phyloP scores from a whole-genome alignment of 2,888 invertebrate genomes.

The Campoletis raptor region DNA sequence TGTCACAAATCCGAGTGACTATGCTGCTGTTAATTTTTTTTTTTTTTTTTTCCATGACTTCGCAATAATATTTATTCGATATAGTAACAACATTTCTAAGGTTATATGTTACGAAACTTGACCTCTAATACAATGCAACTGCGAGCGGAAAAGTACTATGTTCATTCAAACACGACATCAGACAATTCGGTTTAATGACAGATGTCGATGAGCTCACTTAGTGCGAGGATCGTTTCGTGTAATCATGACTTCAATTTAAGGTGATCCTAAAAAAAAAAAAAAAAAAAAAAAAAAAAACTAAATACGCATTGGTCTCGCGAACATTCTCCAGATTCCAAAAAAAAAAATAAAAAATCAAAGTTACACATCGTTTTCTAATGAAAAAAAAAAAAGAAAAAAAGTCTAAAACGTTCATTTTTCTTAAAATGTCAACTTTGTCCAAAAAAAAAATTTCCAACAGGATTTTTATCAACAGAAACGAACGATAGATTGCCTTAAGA shows the following conservation, averaged over 20 bases:
- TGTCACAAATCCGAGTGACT: background rate
- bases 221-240: slow-evolving; percentile 30
- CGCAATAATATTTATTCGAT: slow-evolving; percentile 21
- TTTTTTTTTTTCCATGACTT: slow-evolving; percentile 45
- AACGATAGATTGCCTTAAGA: too few relatives aligned
- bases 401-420: too few relatives aligned
- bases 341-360: too few relatives aligned
- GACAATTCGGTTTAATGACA: slow-evolving; percentile 65
- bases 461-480: too few relatives aligned
- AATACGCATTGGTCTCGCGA: too few relatives aligned
- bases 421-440: too few relatives aligned
- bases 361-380: background rate
- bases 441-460: too few relatives aligned
- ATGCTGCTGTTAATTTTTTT: slow-evolving; percentile 2
- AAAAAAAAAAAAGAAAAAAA: background rate
- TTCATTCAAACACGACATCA: slow-evolving; percentile 59
- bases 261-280: background rate
- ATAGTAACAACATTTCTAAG: background rate
- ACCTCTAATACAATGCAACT: slow-evolving; percentile 28
- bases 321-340: too few relatives aligned
- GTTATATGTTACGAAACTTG: slow-evolving; percentile 59
- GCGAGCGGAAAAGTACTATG: slow-evolving; percentile 51
- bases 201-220: slow-evolving; percentile 51
- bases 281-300: background rate
- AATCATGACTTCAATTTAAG: slow-evolving; percentile 16